phyloP scores from a whole-genome alignment of 2,113 vertebrate species.

The Tauraco erythrolophus region DNA sequence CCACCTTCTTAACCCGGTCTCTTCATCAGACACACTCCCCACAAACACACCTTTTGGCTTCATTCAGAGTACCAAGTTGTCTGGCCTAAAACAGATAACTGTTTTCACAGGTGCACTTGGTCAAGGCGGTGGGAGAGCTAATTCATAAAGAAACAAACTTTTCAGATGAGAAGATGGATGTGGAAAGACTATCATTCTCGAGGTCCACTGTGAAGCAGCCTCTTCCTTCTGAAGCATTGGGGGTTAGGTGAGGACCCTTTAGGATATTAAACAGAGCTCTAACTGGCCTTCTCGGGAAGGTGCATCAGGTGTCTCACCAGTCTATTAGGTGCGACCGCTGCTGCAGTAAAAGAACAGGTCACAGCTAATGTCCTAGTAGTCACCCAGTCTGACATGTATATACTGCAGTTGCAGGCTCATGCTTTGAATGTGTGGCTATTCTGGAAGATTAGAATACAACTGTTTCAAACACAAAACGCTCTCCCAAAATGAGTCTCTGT shows the following conservation, averaged over 20 bases:
- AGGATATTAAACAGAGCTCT: neutral
- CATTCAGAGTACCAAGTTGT: accelerated
- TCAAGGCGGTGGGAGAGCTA: neutral
- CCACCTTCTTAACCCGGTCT: neutral
- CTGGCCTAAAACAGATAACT: neutral
- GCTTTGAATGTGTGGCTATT: neutral
- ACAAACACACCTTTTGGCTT: neutral
- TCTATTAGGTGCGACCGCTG: neutral
- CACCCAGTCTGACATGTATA: neutral
- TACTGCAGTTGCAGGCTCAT: neutral
- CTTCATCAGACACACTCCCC: neutral
- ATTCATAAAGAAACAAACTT: neutral
- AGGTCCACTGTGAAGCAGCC: neutral
- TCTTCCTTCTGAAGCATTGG: neutral
- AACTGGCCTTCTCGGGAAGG: neutral
- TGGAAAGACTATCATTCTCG: neutral
- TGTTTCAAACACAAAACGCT: neutral
- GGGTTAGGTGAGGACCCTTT: neutral
- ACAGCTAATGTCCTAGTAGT: neutral
- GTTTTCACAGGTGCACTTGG: neutral
- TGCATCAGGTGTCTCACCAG: neutral
- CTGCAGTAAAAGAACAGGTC: neutral
- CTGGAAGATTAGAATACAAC: neutral
- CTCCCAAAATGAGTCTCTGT: neutral
- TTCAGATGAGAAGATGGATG: neutral